phyloP scores from a whole-genome alignment of 2,888 invertebrate genomes.

The Rhabditoides inermis region DNA sequence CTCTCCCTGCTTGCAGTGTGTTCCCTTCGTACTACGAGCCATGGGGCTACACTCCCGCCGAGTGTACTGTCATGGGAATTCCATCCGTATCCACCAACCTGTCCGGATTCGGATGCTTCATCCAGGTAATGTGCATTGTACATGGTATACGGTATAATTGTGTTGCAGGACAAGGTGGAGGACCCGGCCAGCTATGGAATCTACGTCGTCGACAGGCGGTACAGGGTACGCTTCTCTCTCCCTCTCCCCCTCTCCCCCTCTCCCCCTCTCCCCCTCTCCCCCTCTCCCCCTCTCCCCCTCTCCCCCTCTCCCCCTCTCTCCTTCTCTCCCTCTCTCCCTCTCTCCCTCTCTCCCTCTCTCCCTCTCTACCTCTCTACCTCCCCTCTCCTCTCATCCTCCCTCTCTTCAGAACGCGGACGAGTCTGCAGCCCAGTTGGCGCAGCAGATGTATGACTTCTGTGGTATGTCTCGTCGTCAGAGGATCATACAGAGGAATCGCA shows the following conservation, averaged over 20 bases:
- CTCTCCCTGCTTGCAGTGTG: conserved; percentile 60
- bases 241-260: too few relatives aligned
- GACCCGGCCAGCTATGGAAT: conserved; percentile 95
- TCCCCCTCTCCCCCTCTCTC: too few relatives aligned
- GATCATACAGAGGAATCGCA: conserved; percentile 93
- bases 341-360: too few relatives aligned
- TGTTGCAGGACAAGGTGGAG: conserved; percentile 71
- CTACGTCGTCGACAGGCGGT: conserved; percentile 89
- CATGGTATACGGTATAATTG: conserved; percentile 77
- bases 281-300: too few relatives aligned
- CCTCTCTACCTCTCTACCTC: too few relatives aligned
- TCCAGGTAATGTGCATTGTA: conserved; percentile 18
- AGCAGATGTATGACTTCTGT: conserved; percentile 53
- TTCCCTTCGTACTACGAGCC: conserved; percentile 99
- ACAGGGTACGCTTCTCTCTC: too few relatives aligned
- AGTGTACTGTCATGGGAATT: conserved; percentile 99
- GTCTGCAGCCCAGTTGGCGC: conserved; percentile 78
- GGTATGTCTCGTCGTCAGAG: conserved; percentile 82
- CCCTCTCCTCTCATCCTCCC: too few relatives aligned
- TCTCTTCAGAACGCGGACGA: too few relatives aligned
- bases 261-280: too few relatives aligned
- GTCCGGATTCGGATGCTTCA: conserved; percentile 65
- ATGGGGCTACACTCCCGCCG: conserved; percentile 76
- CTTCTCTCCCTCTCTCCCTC: too few relatives aligned
- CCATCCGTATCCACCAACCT: conserved; percentile 95